Percentiles rank a stretch among this genome's conserved stretches.
These are phyloP conservation scores for Stenotaenia linearis DNA, from an alignment of 2,888 invertebrate genomes.

Conservation along the genomic window DNA sequence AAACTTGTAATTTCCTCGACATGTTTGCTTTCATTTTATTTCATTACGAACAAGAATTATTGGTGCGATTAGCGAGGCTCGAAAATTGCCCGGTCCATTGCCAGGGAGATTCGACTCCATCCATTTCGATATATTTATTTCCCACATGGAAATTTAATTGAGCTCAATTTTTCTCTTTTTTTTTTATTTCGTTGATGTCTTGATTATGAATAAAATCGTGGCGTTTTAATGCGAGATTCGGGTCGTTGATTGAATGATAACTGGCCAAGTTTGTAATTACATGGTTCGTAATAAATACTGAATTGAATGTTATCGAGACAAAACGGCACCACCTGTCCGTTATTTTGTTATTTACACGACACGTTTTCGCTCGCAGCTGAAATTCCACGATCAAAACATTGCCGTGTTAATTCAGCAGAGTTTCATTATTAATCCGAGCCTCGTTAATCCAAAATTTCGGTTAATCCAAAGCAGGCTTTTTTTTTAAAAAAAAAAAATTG, in stretches of 20 bases:
- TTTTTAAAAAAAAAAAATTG: too few species aligned
- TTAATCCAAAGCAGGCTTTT: too few species aligned
- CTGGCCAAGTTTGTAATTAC: background rate
- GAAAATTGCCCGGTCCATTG: constrained; percentile 1
- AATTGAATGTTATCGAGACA: background rate
- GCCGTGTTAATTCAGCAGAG: too few species aligned
- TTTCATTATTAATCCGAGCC: too few species aligned
- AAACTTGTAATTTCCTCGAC: background rate
- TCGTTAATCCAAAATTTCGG: too few species aligned
- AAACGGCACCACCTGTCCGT: background rate
- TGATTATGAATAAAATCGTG: constrained; percentile 5
- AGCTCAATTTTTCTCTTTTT: too few species aligned
- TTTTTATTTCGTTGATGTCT: too few species aligned
- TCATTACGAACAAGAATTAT: constrained; percentile 9
- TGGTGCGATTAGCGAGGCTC: constrained; percentile 9
- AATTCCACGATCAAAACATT: background rate
- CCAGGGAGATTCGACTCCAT: background rate
- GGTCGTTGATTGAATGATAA: constrained; percentile 1
- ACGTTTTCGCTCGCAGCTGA: background rate
- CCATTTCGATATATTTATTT: constrained; percentile 1
- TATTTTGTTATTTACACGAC: background rate
- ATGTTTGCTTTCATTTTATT: constrained; percentile 9
- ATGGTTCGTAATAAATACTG: background rate
- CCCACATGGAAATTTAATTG: constrained; percentile 3
- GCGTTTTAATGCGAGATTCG: background rate